Evolutionary conservation across 2,113 vertebrate species (phyloP).

Genomic region (Corapipo altera): DNA sequence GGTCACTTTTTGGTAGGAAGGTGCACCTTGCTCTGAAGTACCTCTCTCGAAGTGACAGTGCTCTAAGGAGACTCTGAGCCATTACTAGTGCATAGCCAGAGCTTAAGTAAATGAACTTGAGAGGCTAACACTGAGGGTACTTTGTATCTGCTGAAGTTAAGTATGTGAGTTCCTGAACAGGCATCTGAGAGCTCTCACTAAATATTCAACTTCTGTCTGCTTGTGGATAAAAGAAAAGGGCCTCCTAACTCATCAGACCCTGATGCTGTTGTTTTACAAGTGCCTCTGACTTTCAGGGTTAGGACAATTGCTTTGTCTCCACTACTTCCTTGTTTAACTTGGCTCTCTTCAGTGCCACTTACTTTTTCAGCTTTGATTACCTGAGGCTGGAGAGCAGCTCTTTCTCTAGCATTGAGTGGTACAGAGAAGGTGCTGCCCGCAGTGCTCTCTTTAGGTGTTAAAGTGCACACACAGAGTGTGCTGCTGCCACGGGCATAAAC

Average conservation of each 20-base stretch:
- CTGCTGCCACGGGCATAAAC: slow-evolving; percentile 12
- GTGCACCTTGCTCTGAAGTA: not conserved
- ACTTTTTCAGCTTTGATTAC: not conserved
- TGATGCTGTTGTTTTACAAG: not conserved
- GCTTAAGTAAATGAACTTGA: not conserved
- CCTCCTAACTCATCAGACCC: not conserved
- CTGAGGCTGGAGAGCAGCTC: not conserved
- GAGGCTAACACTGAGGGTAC: not conserved
- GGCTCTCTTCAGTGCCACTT: not conserved
- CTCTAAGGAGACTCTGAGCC: not conserved
- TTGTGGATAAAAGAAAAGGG: not conserved
- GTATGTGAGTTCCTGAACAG: not conserved
- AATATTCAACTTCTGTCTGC: not conserved
- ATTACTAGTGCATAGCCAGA: not conserved
- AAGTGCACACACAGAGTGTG: not conserved
- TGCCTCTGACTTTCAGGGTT: not conserved
- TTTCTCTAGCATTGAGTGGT: not conserved
- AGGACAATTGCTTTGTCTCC: not conserved
- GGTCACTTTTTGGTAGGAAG: not conserved
- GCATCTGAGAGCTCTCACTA: not conserved
- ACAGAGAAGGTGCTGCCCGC: not conserved
- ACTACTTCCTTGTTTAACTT: not conserved
- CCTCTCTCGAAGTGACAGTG: not conserved
- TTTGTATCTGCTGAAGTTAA: not conserved
- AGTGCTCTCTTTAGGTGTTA: not conserved